phyloP scores from a whole-genome alignment of 1,140 invertebrate species.

The Branchinecta lynchi region DNA sequence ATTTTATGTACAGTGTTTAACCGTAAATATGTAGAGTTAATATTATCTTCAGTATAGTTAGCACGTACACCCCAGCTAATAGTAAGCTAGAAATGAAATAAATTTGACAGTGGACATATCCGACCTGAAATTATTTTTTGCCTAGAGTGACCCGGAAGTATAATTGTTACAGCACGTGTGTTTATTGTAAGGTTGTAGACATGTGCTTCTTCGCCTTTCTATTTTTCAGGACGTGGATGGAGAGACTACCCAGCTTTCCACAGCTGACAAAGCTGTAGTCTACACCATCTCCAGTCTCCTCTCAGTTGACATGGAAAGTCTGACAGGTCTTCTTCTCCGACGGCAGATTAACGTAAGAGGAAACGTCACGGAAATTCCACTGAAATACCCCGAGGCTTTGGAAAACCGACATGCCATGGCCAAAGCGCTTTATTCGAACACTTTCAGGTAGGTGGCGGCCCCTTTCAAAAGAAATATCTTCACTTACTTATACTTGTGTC shows the following conservation, averaged over 20 bases:
- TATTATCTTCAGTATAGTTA: no score
- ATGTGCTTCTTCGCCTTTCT: slow-evolving; percentile 16
- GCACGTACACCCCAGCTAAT: no score
- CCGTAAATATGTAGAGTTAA: no score
- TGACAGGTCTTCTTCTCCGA: slow-evolving; percentile 62
- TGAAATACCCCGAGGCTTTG: slow-evolving; percentile 70
- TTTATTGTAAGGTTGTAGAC: slow-evolving; percentile 9
- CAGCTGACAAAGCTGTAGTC: slow-evolving; percentile 55
- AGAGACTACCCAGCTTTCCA: slow-evolving; percentile 60
- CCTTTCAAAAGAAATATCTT: no score
- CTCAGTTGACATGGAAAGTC: slow-evolving; percentile 54
- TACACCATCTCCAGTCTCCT: slow-evolving; percentile 58
- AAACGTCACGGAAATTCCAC: slow-evolving; percentile 85
- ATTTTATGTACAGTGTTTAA: no score
- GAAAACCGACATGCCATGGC: slow-evolving; percentile 82
- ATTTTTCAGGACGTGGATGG: slow-evolving; percentile 61
- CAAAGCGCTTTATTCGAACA: slow-evolving; percentile 73
- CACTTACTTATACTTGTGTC: no score
- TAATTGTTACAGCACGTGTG: slow-evolving; percentile 3
- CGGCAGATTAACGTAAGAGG: slow-evolving; percentile 77
- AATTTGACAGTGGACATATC: no score
- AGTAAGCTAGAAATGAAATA: no score
- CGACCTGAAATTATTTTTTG: no score
- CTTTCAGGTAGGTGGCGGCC: slow-evolving; percentile 37
- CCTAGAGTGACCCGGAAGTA: neutral